Base-by-base conservation (phyloP, 1,140 invertebrate species). In the Pogonomyrmex barbatus region DNA sequence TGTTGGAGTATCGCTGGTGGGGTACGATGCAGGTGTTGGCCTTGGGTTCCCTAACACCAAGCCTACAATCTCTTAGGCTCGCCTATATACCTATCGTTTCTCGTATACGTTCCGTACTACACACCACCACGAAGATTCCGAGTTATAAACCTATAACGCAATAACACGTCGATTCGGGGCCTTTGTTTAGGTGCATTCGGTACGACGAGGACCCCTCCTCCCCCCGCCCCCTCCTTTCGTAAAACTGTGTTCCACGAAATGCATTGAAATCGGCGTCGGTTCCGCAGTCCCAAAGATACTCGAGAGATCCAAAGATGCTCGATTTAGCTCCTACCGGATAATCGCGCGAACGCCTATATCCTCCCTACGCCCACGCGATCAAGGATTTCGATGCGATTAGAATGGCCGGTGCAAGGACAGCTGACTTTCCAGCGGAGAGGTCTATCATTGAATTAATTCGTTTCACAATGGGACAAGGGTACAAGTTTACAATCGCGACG, bases 41-140 rank as follows among this genome's bases (percentile, higher is more conserved):
- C 93, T 94, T 94, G 94, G 93, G 91, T 90, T 92, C 90, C 92
- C 93, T 93, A 93, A 94, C 91, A 93, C 91, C 92, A 88, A 92
- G 90, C 91, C 91, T 93, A 93, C 93, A 91, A 93, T 93, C 92
- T 92, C 93, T 90, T 87, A 90, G 71, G 87, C 90, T 91, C 86
- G 86, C 89, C 87, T 90, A 88, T 91, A 91, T 87, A 87, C 83
- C 68, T 83, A 24, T 24, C 24, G 70, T 83, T 86, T 78, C 86
- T 87, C 83, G 60, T 45, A 24, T 68, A 86, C 87, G 65, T 78
- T 82, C 78, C 75, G 62, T 65, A 63, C 71, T 65, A 63, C 71
- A 50, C 76, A 82, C 82, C 86, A 60, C 86, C 88, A 60, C 24
- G 77, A 62, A 42, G 65, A 50, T 65, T 54, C 60, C 75, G 85